Conservation (phyloP, 2,888 invertebrate species). For the Heliconius ismenius region DNA sequence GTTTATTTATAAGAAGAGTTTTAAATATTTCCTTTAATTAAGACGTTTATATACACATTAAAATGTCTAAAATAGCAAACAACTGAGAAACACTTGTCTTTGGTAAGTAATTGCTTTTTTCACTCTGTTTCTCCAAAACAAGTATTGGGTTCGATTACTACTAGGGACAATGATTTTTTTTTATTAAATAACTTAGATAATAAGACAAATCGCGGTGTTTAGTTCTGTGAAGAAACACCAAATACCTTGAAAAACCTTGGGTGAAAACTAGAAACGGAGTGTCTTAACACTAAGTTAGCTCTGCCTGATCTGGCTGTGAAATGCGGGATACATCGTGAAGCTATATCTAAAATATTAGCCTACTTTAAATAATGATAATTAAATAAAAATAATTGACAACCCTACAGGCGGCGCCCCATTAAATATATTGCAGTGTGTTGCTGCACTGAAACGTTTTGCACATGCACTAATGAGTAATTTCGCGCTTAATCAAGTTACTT, state of each 20-base stretch:
- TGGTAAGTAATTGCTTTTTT: too few species aligned
- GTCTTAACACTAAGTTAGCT: not conserved
- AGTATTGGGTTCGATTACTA: too few species aligned
- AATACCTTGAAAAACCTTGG: not conserved
- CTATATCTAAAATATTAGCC: not conserved
- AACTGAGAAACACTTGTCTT: too few species aligned
- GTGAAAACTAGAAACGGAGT: not conserved
- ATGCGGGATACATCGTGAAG: not conserved
- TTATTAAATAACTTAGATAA: too few species aligned
- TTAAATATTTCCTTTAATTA: too few species aligned
- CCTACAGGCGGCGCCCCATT: constrained; percentile 29
- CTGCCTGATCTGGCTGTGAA: not conserved
- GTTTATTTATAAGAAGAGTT: too few species aligned
- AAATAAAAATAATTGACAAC: not conserved
- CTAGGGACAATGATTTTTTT: too few species aligned
- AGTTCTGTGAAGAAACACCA: too few species aligned
- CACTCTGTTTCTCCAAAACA: too few species aligned
- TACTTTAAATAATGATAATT: not conserved
- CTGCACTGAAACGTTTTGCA: constrained; percentile 37
- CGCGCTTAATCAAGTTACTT: constrained; percentile 41
- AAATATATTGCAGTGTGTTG: constrained; percentile 34
- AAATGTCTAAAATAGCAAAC: too few species aligned
- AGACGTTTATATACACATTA: too few species aligned
- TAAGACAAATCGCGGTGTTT: too few species aligned
- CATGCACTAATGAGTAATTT: constrained; percentile 47